A percentile compares a stretch with the other conserved stretches of the same genome.
These are phyloP conservation scores for Taphrorychus bicolor DNA, from an alignment of 2,888 invertebrate genomes.

Conservation along the genomic window DNA sequence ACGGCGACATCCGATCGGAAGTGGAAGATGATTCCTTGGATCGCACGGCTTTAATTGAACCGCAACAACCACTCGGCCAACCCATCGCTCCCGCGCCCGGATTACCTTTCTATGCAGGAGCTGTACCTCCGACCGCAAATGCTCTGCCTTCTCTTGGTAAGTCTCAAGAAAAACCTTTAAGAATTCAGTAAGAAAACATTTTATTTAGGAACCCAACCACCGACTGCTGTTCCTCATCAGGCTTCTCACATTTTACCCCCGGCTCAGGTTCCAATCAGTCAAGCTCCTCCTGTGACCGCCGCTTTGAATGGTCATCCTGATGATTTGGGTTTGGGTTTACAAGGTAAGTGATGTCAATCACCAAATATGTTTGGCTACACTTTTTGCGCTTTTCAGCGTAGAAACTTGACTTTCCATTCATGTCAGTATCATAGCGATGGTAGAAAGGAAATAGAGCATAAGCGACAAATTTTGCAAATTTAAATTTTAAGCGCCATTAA, in stretches of 20 bases:
- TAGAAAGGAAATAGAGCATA: too few species aligned
- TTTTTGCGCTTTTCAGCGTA: too few species aligned
- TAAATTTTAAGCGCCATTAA: too few species aligned
- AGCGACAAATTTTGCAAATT: too few species aligned
- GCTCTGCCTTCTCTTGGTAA: conserved; percentile 16
- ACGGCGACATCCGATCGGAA: conserved; percentile 67
- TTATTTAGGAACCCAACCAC: conserved; percentile 18
- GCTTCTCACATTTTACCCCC: conserved; percentile 51
- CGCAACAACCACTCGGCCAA: conserved; percentile 29
- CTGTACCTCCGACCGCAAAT: conserved; percentile 23
- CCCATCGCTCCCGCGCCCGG: conserved; percentile 31
- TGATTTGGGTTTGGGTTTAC: conserved; percentile 30
- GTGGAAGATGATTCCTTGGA: conserved; percentile 67
- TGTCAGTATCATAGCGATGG: too few species aligned
- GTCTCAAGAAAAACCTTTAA: not conserved
- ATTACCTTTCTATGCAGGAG: conserved; percentile 27
- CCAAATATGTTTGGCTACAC: too few species aligned
- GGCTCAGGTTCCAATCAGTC: conserved; percentile 47
- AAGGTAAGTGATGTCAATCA: conserved; percentile 27
- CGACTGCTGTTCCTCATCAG: conserved; percentile 22
- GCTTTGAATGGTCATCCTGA: conserved; percentile 42
- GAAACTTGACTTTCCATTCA: too few species aligned
- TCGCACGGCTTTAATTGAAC: conserved; percentile 18
- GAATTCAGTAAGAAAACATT: not conserved
- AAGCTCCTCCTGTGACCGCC: conserved; percentile 18